Conservation (phyloP, 2,113 vertebrate genomes). For the Engraulis encrasicolus region DNA sequence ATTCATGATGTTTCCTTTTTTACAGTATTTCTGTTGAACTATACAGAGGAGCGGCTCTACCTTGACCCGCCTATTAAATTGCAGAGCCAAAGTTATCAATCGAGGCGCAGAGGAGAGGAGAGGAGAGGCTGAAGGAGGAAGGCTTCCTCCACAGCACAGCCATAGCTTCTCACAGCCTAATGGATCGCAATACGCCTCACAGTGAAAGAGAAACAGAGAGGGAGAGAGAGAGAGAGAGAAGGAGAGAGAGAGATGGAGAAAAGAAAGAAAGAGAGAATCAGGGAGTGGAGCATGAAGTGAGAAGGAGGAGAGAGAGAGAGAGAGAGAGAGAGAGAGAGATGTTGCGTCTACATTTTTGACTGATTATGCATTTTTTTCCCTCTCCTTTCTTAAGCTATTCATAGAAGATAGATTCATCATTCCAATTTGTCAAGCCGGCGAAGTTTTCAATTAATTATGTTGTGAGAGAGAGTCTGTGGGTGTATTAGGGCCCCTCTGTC, state of each 20-base stretch:
- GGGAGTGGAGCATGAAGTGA: too few species aligned
- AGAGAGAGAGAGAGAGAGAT: constrained; percentile 78
- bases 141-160: constrained; percentile 79
- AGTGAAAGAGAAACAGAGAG: constrained; percentile 79
- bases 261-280: not conserved
- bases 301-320: not conserved
- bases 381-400: constrained; percentile 89
- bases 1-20: constrained; percentile 65
- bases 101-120: too few species aligned
- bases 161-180: constrained; percentile 82
- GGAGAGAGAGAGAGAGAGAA: not conserved
- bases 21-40: constrained; percentile 68
- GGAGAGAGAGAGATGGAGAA: not conserved
- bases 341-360: constrained; percentile 96
- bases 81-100: constrained; percentile 91
- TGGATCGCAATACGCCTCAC: constrained; percentile 84
- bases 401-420: constrained; percentile 99
- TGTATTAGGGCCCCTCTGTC: constrained; percentile 87
- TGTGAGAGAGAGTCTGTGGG: constrained; percentile 79
- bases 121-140: constrained; percentile 70
- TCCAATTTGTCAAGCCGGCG: constrained; percentile 99
- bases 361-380: constrained; percentile 95
- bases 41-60: constrained; percentile 78
- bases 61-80: constrained; percentile 90
- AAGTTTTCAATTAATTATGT: constrained; percentile 99